Evolutionary conservation across 2,113 vertebrate genomes (phyloP), one percentile per base, ranked within the genome.

Genomic region (Aleadryas rufinucha): DNA sequence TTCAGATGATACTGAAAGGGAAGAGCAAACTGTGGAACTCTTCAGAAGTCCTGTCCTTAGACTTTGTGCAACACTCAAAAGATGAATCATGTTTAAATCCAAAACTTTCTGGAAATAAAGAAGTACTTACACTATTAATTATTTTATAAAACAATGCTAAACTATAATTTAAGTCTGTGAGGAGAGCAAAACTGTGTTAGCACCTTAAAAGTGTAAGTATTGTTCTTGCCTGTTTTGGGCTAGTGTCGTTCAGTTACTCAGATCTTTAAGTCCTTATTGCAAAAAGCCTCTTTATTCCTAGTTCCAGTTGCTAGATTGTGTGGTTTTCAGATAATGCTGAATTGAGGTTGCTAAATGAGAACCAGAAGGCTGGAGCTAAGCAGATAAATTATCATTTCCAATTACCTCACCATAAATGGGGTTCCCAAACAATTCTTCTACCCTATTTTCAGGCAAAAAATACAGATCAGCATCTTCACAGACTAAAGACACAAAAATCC

Each of bases 211-310:
- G 44, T 82, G 37, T 64, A 84, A 92, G 56, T 41, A 75, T 20
- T 86, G 60, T 56, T 88, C 69, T 81, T 94, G 70, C 60, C 61
- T 42, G 33, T 37, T 95, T 66, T 16, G 47, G 69, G 31, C n/a
- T 60, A 61, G 28, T 37, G 63, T 22, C 0, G 0, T 77, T 92
- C 88, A 71, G 0, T 86, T 93, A 59, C 54, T 89, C 52, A 35
- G 75, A 71, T 72, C 72, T 78, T 93, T 64, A 93, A 90, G 68
- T 37, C 59, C n/a, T 84, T 81, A 94, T 26, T 33, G 72, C 66
- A 61, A 95, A 96, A 96, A 96, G 68, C 88, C 80, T 86, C 90
- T 96, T 96, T 92, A 90, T 74, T 81, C 76, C 53, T 57, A 53
- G 80, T n/a, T 78, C 74, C 82, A 89, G 64, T 79, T 87, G 72